Base-by-base conservation (phyloP, 2,797 vertebrate species). In the Podarcis lilfordi region DNA sequence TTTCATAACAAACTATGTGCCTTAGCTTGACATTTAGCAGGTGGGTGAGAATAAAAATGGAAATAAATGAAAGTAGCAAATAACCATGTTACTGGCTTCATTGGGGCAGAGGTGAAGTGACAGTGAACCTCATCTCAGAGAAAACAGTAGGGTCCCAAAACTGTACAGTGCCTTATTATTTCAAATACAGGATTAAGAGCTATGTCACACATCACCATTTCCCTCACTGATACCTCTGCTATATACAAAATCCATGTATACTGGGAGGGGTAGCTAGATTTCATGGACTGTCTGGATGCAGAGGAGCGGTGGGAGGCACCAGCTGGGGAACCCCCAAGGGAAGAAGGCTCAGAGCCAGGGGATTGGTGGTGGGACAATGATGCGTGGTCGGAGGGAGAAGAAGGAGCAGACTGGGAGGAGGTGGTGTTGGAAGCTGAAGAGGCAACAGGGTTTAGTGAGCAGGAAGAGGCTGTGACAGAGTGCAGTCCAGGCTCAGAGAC, bases 1-100 rank as follows among this genome's bases (percentile, higher is more conserved):
- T 37, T 61, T 86, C 50, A 75, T 87, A 87, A 85, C 64, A 78
- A 55, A 87, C 74, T 45, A 29, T 35, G 55, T 50, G 19, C n/a
- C 86, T 8, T 25, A 50, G 10, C 77, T 88, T 85, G 64, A 86
- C 91, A 77, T 4, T 35, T 91, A 91, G 78, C 76, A 86, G 64
- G 79, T 35, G 19, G 29, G 37, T 74, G 85, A 68, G 40, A 84
- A 77, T 92, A 79, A 88, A 79, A 84, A 84, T 88, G 32, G 40
- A 86, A 86, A 79, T 61, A 19, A 43, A 11, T 87, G 25, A 89
- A 72, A 10, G 43, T 82, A n/a, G n/a, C 64, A 10, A 5, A 23
- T 82, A 50, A 50, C 77, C 27, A 61, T 37, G 71, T 3, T 88
- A 11, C 0, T 13, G 2, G 0, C 0, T 86, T 86, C 83, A 29